Evolutionary conservation across 2,888 invertebrate species (phyloP).

Genomic region (Gisinianus flammeolus): DNA sequence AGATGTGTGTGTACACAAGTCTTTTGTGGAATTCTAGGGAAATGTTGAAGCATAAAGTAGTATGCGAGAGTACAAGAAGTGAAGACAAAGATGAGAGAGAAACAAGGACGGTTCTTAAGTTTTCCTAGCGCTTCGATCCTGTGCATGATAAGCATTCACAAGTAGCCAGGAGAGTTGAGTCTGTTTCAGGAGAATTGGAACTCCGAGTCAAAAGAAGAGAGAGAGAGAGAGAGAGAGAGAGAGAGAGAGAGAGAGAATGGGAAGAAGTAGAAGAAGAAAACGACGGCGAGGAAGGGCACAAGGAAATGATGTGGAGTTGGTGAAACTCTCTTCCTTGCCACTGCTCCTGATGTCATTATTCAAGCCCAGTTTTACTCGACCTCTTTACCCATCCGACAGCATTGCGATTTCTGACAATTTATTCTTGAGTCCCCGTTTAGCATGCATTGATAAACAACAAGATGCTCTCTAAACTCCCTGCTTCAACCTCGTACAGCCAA

Average conservation of each 20-base stretch:
- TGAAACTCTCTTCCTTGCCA: neutral
- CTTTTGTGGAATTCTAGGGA: neutral
- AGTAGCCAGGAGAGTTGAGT: conserved; percentile 32
- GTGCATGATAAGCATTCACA: conserved; percentile 39
- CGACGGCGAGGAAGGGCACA: neutral
- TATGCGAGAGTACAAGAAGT: neutral
- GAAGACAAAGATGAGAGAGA: conserved; percentile 34
- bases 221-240: conserved; percentile 15
- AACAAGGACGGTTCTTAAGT: conserved; percentile 37
- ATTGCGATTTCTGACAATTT: conserved; percentile 33
- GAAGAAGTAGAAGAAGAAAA: conserved; percentile 27
- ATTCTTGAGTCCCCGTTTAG: conserved; percentile 25
- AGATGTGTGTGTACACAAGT: neutral
- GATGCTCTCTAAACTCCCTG: conserved; percentile 11
- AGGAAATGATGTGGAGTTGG: conserved; percentile 1
- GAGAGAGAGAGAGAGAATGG: neutral
- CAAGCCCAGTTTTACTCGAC: conserved; percentile 21
- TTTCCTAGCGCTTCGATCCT: conserved; percentile 38
- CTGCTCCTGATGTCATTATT: conserved; percentile 32
- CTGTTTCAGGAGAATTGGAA: conserved; percentile 17
- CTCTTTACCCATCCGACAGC: conserved; percentile 17
- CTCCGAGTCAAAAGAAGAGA: conserved; percentile 2
- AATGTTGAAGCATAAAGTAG: neutral
- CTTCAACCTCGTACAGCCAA: neutral
- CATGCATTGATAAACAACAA: conserved; percentile 43